Evolutionary conservation across 1,140 invertebrate genomes (phyloP).

Genomic region (Drosophila bocki): DNA sequence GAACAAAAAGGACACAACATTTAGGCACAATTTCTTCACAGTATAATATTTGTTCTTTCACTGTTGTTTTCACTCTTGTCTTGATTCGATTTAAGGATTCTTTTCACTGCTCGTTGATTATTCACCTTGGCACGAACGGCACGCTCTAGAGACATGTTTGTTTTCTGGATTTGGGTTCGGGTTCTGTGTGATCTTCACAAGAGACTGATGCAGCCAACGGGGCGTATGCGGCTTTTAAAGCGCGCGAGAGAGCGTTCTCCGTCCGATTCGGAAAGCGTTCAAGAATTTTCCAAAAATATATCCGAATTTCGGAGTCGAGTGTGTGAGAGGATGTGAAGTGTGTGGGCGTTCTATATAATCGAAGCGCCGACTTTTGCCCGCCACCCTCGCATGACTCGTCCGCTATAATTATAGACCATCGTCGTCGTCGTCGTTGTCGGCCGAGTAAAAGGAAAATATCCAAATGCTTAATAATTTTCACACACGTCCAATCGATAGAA

Average conservation of each 20-base stretch:
- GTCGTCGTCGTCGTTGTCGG: constrained; percentile 27
- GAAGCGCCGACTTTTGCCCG: constrained; percentile 53
- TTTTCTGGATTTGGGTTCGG: constrained; percentile 60
- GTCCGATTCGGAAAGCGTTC: constrained; percentile 41
- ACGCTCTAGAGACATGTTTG: constrained; percentile 88
- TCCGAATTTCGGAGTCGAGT: constrained; percentile 80
- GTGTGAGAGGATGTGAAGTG: constrained; percentile 47
- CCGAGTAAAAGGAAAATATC: constrained; percentile 31
- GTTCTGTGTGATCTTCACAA: constrained; percentile 73
- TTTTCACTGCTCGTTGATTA: constrained; percentile 23
- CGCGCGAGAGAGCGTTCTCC: constrained; percentile 56
- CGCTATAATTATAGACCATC: constrained; percentile 75
- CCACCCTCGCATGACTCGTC: constrained; percentile 67
- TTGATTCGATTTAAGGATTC: constrained; percentile 18
- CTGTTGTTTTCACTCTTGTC: not conserved
- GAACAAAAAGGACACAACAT: constrained; percentile 20
- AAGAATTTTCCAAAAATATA: constrained; percentile 84
- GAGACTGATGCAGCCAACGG: constrained; percentile 76
- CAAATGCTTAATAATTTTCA: constrained; percentile 74
- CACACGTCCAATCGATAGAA: constrained; percentile 40
- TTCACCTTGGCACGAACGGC: constrained; percentile 89
- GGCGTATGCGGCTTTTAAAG: constrained; percentile 80
- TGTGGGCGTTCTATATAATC: constrained; percentile 60
- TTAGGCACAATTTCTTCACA: not conserved
- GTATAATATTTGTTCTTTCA: constrained; percentile 21